Conservation (phyloP, 2,113 vertebrate genomes). For the Gymnocephalus cernua region DNA sequence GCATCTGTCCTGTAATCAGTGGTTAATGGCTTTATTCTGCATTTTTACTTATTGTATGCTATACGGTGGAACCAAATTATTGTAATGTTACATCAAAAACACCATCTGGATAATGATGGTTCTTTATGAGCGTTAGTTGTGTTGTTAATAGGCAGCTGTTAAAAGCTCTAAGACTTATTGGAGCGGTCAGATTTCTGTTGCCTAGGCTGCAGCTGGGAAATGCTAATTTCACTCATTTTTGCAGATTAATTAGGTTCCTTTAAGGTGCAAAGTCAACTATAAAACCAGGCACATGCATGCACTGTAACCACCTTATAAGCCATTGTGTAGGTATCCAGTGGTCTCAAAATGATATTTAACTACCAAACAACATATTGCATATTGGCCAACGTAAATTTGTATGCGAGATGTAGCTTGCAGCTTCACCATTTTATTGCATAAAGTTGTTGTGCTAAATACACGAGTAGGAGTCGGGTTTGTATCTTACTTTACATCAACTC, state of each 20-base stretch:
- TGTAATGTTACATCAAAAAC: not conserved
- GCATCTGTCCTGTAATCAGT: slow-evolving; percentile 2
- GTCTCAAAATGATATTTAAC: not conserved
- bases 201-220: slow-evolving; percentile 12
- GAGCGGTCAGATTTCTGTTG: slow-evolving; percentile 42
- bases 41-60: not conserved
- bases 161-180: slow-evolving; percentile 32
- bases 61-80: not conserved
- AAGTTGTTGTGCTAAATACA: not conserved
- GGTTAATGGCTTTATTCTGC: not conserved
- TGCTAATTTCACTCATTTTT: slow-evolving; percentile 15
- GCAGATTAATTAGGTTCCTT: slow-evolving; percentile 7
- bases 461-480: not conserved
- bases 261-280: not conserved
- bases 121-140: slow-evolving; percentile 19
- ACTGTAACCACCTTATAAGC: not conserved
- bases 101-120: slow-evolving; percentile 37
- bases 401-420: not conserved
- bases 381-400: not conserved
- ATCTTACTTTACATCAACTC: no score
- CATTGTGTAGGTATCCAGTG: not conserved
- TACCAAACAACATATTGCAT: not conserved
- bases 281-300: not conserved
- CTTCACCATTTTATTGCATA: not conserved
- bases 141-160: slow-evolving; percentile 39